These are phyloP conservation scores for Listronotus bonariensis DNA, from an alignment of 1,140 invertebrate genomes.

Conservation along the genomic window DNA sequence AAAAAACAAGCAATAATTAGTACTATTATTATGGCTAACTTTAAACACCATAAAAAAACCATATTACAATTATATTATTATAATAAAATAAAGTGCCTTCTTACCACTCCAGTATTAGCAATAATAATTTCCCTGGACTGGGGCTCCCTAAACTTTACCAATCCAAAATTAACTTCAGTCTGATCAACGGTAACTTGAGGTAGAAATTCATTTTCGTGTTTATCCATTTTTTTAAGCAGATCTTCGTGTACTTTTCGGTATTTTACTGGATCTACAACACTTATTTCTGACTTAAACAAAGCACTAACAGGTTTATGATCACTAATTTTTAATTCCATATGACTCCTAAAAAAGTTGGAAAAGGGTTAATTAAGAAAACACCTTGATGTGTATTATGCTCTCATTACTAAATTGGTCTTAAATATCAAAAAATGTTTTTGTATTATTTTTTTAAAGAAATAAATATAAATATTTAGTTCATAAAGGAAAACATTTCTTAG, in stretches of 20 bases:
- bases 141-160: conserved; percentile 82
- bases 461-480: too few relatives aligned
- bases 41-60: too few relatives aligned
- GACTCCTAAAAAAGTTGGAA: conserved; percentile 63
- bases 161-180: conserved; percentile 88
- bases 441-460: too few relatives aligned
- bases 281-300: conserved; percentile 80
- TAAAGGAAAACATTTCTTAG: too few relatives aligned
- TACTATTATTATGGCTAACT: too few relatives aligned
- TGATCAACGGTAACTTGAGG: conserved; percentile 94
- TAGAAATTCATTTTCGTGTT: conserved; percentile 94
- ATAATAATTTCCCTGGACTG: conserved; percentile 81
- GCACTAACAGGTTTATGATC: conserved; percentile 98
- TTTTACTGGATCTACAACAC: conserved; percentile 82
- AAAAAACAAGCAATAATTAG: too few relatives aligned
- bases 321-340: conserved; percentile 85
- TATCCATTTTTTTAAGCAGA: conserved; percentile 93
- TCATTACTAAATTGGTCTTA: too few relatives aligned
- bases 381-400: too few relatives aligned
- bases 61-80: too few relatives aligned
- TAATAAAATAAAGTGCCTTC: too few relatives aligned
- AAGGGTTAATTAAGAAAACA: neutral
- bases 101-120: conserved; percentile 88
- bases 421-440: too few relatives aligned
- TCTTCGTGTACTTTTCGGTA: conserved; percentile 93